Conservation (phyloP, 2,113 vertebrate species). For the Oncorhynchus nerka region DNA sequence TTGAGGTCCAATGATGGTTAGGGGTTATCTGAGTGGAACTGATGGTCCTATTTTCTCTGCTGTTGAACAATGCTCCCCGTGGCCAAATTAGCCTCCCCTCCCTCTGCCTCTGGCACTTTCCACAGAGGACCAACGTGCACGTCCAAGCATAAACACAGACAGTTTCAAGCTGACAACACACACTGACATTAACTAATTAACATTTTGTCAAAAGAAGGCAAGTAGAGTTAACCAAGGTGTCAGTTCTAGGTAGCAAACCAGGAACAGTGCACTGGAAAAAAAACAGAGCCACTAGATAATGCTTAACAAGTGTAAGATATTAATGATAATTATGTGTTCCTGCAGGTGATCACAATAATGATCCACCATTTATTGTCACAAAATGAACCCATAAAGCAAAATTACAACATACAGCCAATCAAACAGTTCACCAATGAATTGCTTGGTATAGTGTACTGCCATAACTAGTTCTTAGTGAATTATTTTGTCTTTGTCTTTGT, state of each 20-base stretch:
- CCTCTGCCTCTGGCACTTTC: slow-evolving; percentile 54
- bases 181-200: slow-evolving; percentile 54
- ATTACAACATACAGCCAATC: no score
- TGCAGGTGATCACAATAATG: background rate
- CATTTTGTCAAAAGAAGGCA: slow-evolving; percentile 32
- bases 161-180: slow-evolving; percentile 62
- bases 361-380: background rate
- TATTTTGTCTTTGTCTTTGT: background rate
- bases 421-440: no score
- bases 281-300: background rate
- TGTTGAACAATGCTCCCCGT: slow-evolving; percentile 72
- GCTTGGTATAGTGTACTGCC: background rate
- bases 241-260: background rate
- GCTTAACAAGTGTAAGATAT: no score
- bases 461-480: background rate
- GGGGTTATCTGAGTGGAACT: slow-evolving; percentile 91
- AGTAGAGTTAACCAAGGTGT: slow-evolving; percentile 1
- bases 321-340: background rate
- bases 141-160: slow-evolving; percentile 65
- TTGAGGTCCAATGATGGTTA: slow-evolving; percentile 85
- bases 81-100: slow-evolving; percentile 60
- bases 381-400: no score
- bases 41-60: slow-evolving; percentile 82
- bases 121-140: slow-evolving; percentile 62
- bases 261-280: background rate